Evolutionary conservation across 2,113 vertebrate species (phyloP).

Genomic region (Fregata magnificens): DNA sequence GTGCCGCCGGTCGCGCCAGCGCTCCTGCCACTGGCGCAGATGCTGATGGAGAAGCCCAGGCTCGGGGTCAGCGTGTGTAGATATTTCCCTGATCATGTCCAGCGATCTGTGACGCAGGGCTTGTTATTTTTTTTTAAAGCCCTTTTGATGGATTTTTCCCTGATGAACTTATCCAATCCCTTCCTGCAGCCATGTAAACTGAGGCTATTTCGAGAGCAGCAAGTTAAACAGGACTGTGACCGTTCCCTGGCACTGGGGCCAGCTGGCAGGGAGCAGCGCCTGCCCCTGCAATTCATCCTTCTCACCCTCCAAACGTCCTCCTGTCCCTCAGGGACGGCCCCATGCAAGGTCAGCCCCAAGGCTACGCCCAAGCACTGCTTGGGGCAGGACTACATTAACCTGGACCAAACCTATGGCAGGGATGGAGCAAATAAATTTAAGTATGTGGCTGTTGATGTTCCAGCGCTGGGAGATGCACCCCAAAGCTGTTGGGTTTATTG

Average conservation of each 20-base stretch:
- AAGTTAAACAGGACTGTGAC: background rate
- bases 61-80: fast-evolving
- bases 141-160: slow-evolving; percentile 21
- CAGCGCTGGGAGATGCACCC: background rate
- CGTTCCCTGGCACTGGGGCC: background rate
- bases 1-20: background rate
- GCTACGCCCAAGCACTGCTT: background rate
- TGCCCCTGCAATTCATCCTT: background rate
- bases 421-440: background rate
- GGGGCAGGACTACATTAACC: background rate
- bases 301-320: background rate
- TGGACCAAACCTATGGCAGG: background rate
- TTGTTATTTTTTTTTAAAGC: background rate
- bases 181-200: background rate
- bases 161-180: slow-evolving; percentile 9
- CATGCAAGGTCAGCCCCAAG: background rate
- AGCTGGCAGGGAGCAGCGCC: background rate
- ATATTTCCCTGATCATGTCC: background rate
- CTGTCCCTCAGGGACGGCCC: background rate
- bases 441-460: background rate
- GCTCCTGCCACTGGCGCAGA: background rate
- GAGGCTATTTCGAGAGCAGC: slow-evolving; percentile 42
- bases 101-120: background rate
- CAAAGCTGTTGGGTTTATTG: background rate
- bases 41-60: background rate